Evolutionary conservation across 2,113 vertebrate genomes (phyloP).

Genomic region (Jaculus jaculus): DNA sequence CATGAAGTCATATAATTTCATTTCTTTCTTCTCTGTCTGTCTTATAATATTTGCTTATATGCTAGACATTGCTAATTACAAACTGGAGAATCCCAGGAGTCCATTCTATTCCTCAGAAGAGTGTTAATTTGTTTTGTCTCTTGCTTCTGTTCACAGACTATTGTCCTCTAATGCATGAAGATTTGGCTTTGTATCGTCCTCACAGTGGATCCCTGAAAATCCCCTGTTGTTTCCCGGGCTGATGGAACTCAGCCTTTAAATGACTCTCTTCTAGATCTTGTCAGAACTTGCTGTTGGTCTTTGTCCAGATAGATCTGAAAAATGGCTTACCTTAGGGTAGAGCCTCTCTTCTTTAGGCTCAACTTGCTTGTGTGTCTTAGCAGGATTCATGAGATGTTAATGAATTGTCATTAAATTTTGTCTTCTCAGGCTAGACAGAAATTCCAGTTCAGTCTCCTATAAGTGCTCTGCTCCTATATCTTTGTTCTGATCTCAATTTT

Average conservation of each 20-base stretch:
- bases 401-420: not conserved
- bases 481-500: not conserved
- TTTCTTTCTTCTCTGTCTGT: not conserved
- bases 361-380: not conserved
- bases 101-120: not conserved
- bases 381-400: not conserved
- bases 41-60: not conserved
- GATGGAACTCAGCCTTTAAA: not conserved
- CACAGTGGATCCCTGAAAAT: not conserved
- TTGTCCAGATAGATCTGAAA: not conserved
- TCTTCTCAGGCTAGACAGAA: not conserved
- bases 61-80: not conserved
- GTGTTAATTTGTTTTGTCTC: not conserved
- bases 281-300: not conserved
- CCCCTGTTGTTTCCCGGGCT: not conserved
- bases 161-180: not conserved
- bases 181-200: not conserved
- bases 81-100: not conserved
- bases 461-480: not conserved
- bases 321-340: not conserved
- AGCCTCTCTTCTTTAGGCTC: not conserved
- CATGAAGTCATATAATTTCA: not conserved
- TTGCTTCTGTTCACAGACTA: not conserved
- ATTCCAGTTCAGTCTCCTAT: not conserved
- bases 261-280: not conserved